phyloP scores from a whole-genome alignment of 2,888 invertebrate species.

The Oligia latruncula region DNA sequence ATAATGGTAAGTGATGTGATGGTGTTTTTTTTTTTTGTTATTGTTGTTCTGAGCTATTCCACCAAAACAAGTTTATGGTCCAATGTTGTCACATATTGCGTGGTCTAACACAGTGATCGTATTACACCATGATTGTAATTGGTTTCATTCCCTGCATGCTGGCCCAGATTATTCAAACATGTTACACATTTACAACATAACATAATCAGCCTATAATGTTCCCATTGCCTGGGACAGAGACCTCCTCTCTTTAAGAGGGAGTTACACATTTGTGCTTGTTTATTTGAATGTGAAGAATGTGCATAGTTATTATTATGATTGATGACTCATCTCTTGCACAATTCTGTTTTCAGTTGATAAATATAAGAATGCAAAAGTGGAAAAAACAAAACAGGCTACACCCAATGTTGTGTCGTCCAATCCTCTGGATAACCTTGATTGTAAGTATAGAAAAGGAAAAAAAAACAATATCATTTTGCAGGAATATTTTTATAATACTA shows the following conservation, averaged over 20 bases:
- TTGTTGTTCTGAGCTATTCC: not conserved
- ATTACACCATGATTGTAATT: constrained; percentile 1
- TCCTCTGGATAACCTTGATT: constrained; percentile 96
- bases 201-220: not conserved
- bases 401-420: constrained; percentile 95
- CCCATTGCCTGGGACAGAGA: not conserved
- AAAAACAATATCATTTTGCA: not conserved
- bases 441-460: constrained; percentile 90
- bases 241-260: not conserved
- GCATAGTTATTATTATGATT: constrained; percentile 4
- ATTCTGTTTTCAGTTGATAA: constrained; percentile 90
- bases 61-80: not conserved
- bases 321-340: constrained; percentile 36
- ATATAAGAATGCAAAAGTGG: constrained; percentile 92
- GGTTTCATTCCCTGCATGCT: not conserved
- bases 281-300: too few species aligned
- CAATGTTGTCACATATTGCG: constrained; percentile 10
- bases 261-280: not conserved
- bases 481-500: constrained; percentile 1
- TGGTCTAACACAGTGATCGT: not conserved
- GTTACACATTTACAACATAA: not conserved
- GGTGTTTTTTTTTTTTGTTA: too few species aligned
- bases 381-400: constrained; percentile 90
- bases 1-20: constrained; percentile 90
- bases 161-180: not conserved